These are phyloP conservation scores for Propithecus deckenii DNA, from an alignment of 2,797 vertebrate species.

Conservation along the genomic window DNA sequence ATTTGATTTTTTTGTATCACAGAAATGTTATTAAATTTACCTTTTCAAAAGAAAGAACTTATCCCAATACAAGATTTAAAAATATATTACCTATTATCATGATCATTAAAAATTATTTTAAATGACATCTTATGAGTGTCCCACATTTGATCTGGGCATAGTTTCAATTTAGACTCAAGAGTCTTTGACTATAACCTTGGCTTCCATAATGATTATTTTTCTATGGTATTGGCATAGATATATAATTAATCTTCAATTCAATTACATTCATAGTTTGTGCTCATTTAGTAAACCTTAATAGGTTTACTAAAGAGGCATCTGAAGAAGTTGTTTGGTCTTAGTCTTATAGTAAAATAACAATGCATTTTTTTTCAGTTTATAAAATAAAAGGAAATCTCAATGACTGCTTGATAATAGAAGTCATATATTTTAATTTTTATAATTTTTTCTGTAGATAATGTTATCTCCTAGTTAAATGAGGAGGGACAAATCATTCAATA, in stretches of 20 bases:
- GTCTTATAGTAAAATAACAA: background rate
- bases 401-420: background rate
- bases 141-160: background rate
- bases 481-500: background rate
- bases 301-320: background rate
- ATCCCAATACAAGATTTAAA: constrained; percentile 29
- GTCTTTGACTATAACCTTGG: background rate
- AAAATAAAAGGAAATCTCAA: constrained; percentile 6
- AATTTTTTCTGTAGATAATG: background rate
- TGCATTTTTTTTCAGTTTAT: background rate
- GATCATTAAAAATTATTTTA: constrained; percentile 50
- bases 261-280: background rate
- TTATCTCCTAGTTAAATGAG: background rate
- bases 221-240: background rate
- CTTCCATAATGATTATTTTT: constrained; percentile 27
- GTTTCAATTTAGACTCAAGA: constrained; percentile 30
- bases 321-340: background rate
- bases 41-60: constrained; percentile 31
- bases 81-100: constrained; percentile 27
- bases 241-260: background rate
- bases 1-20: constrained; percentile 54
- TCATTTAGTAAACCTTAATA: background rate
- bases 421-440: background rate
- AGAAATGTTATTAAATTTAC: constrained; percentile 49
- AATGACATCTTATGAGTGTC: background rate